phyloP scores from a whole-genome alignment of 2,113 vertebrate species.

The Amblyornis subalaris region DNA sequence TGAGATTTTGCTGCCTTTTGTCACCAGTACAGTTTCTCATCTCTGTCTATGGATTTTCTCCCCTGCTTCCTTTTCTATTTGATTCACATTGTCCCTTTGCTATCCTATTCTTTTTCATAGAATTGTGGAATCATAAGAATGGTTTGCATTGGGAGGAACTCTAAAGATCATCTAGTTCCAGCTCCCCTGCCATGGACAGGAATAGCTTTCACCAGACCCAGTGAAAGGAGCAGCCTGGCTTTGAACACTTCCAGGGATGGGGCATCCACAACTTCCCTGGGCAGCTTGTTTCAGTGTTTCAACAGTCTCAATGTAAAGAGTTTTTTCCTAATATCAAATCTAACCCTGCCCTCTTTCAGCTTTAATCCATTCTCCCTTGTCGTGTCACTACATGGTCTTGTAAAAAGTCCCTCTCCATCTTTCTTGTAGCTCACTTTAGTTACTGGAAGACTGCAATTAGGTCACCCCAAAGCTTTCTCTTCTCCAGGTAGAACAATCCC shows the following conservation, averaged over 20 bases:
- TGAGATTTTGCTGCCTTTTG: neutral
- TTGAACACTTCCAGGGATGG: neutral
- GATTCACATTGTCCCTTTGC: neutral
- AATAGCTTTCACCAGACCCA: neutral
- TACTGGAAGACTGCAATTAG: too few relatives aligned
- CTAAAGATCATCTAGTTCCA: neutral
- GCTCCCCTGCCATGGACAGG: accelerated
- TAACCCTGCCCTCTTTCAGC: neutral
- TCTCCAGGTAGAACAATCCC: neutral
- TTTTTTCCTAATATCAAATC: neutral
- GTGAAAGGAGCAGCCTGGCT: neutral
- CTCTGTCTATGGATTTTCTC: neutral
- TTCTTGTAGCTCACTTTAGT: too few relatives aligned
- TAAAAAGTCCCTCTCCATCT: too few relatives aligned
- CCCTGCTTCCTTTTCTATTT: accelerated
- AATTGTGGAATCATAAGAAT: neutral
- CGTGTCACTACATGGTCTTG: neutral
- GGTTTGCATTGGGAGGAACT: neutral
- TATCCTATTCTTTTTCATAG: accelerated
- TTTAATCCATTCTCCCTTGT: neutral
- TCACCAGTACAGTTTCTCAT: neutral
- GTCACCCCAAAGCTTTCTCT: too few relatives aligned
- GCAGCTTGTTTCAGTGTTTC: neutral
- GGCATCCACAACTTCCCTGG: neutral
- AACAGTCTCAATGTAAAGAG: neutral